phyloP scores from a whole-genome alignment of 2,797 vertebrate species.

The Balearica regulorum region DNA sequence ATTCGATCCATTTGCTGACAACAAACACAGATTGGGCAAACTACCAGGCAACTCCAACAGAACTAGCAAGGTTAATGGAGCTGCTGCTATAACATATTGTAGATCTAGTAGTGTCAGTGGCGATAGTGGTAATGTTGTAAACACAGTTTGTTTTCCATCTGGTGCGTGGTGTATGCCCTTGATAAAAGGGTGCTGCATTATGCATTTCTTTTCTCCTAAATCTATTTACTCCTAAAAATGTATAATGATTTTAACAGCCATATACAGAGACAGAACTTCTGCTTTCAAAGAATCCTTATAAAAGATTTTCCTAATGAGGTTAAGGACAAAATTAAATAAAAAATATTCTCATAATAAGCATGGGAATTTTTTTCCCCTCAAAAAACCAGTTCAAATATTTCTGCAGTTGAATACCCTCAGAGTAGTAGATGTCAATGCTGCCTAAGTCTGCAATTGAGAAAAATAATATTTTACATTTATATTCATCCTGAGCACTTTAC shows the following conservation, averaged over 20 bases:
- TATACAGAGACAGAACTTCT: background rate
- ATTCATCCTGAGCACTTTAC: background rate
- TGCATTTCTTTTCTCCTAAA: slow-evolving; percentile 9
- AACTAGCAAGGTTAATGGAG: slow-evolving; percentile 66
- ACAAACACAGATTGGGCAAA: slow-evolving; percentile 64
- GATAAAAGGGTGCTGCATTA: slow-evolving; percentile 54
- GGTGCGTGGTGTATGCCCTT: slow-evolving; percentile 55
- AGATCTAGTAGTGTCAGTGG: slow-evolving; percentile 64
- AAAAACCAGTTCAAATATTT: background rate
- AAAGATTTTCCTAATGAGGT: background rate
- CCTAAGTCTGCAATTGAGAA: background rate
- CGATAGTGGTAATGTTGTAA: slow-evolving; percentile 56
- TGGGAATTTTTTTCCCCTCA: background rate
- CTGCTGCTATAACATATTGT: slow-evolving; percentile 65
- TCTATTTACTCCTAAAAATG: slow-evolving; percentile 37
- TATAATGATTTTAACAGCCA: slow-evolving; percentile 19
- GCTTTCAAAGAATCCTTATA: background rate
- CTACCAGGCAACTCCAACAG: slow-evolving; percentile 55
- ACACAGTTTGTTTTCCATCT: slow-evolving; percentile 69
- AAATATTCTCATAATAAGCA: background rate
- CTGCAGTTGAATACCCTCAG: background rate
- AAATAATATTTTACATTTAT: background rate
- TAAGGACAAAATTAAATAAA: background rate
- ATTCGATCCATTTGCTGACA: slow-evolving; percentile 61
- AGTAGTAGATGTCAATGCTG: background rate